Percentiles rank a stretch among this genome's conserved stretches.
Conservation (phyloP, 2,888 invertebrate species). For the Apodemia zela region DNA sequence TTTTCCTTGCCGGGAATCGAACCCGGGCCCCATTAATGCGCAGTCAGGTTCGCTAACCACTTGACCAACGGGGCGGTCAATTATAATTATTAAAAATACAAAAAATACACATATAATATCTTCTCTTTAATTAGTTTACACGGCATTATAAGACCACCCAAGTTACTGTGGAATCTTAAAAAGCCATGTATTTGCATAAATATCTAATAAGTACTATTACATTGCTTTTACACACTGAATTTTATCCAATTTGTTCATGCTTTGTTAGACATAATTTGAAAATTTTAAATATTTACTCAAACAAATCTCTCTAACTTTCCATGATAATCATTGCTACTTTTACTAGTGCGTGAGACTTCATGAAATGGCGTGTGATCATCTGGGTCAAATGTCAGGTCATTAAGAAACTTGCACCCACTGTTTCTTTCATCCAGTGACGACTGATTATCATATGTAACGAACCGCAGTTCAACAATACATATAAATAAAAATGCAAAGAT, state of each 20-base stretch:
- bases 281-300: background rate
- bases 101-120: no score
- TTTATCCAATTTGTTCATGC: conserved; percentile 3
- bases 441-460: conserved; percentile 53
- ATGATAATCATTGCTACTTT: background rate
- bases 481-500: conserved; percentile 39
- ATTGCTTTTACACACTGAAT: conserved; percentile 2
- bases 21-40: no score
- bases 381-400: conserved; percentile 74
- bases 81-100: no score
- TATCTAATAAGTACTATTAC: background rate
- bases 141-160: no score
- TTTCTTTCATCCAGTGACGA: conserved; percentile 38
- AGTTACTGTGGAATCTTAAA: no score
- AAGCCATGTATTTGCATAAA: no score
- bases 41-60: no score
- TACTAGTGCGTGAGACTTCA: conserved; percentile 28
- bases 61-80: no score
- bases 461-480: conserved; percentile 47
- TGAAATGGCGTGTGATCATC: conserved; percentile 57
- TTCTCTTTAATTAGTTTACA: no score
- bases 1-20: no score
- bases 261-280: conserved; percentile 9
- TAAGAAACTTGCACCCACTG: conserved; percentile 28
- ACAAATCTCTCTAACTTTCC: conserved; percentile 22